Base-by-base conservation (phyloP, 1,140 invertebrate genomes). In the Drosophila repletoides region DNA sequence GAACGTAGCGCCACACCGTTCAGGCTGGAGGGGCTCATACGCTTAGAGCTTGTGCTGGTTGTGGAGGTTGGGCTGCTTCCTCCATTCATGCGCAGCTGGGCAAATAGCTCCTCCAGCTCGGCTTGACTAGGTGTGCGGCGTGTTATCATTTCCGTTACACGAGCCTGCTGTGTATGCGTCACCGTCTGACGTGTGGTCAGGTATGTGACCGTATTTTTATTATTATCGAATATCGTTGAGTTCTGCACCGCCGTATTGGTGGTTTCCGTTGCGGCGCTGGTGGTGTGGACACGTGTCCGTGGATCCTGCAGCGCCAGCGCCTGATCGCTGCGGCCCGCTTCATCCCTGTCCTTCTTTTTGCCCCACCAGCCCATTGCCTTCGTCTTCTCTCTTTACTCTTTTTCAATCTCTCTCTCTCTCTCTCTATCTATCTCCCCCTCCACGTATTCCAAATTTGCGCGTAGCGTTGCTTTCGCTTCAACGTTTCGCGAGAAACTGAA, bases 171-270 rank as follows among this genome's bases (percentile, higher is more conserved):
- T 0, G 68, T 76, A 72, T 81, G 84, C 65, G 88, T 89, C 73
- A 89, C 88, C 48, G 88, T 89, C 38, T 86, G 79, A 15, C 72
- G 66, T 29, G 84, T 88, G 14, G 83, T 71, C 14, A 59, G 33
- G 22, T 73, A 89, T 9, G 76, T 89, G 1, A 89, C 60, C 3
- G 72, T 89, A 3, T 83, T 79, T 7, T 63, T 81, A 34, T 88
- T 88, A 21, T 33, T 86, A 53, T 89, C 67, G 14, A 76, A 64
- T 38, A 88, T 89, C 1, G 88, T 89, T 0, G 88, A 84, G 43
- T 75, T 89, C 41, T 88, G 76, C 41, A 81, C 76, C 0, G 88
- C 77, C 5, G 88, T 89, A 26, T 88, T 75, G n/a, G 83, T 89
- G 3, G 88, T 89, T 36, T 64, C 61, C 1, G 79, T 81, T 36